Conservation (phyloP, 2,113 vertebrate species). For the Sarotherodon lohbergeri region DNA sequence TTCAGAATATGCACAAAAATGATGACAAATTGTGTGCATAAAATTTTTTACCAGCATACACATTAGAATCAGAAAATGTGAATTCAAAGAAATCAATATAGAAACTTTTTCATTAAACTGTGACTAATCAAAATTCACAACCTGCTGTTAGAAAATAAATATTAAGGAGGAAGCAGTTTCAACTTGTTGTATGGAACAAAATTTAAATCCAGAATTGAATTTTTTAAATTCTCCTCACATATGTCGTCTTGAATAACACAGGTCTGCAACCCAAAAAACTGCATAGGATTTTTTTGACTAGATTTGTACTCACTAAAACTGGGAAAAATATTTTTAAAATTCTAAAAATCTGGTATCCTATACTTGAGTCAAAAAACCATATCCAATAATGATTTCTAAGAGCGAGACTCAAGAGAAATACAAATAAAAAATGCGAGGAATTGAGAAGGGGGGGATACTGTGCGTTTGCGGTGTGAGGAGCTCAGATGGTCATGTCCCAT, state of each 20-base stretch:
- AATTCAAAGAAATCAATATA: neutral
- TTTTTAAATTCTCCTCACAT: neutral
- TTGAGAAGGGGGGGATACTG: neutral
- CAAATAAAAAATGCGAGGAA: neutral
- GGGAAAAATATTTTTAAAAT: neutral
- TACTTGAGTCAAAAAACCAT: neutral
- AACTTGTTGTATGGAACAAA: neutral
- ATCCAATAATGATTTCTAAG: neutral
- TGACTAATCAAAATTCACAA: neutral
- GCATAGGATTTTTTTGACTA: neutral
- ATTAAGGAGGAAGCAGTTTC: neutral
- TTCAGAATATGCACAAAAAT: neutral
- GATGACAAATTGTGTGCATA: neutral
- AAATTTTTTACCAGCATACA: neutral
- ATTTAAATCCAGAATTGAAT: neutral
- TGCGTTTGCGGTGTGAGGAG: neutral
- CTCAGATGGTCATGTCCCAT: neutral
- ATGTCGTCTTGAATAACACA: neutral
- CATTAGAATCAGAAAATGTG: neutral
- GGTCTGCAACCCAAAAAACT: neutral
- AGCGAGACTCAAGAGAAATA: neutral
- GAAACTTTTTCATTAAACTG: neutral
- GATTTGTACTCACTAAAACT: neutral
- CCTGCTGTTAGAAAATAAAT: neutral
- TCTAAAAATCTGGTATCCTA: neutral